Evolutionary conservation across 1,140 invertebrate species (phyloP).

Genomic region (Drepana arcuata): DNA sequence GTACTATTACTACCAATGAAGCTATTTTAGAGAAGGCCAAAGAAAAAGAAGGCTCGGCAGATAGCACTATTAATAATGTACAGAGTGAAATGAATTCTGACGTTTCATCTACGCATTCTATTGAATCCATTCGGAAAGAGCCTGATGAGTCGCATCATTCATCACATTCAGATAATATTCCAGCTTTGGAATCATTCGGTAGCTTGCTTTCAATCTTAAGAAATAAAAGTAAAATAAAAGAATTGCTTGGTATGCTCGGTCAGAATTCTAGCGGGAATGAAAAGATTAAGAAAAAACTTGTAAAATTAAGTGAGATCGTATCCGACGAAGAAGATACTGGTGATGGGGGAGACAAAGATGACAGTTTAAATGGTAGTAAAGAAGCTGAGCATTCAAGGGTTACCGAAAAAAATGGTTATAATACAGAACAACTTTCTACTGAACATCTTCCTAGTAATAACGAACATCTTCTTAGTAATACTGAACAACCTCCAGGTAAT

Average conservation of each 20-base stretch:
- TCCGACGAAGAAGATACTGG: constrained; percentile 39
- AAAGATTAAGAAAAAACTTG: constrained; percentile 56
- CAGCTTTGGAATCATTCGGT: constrained; percentile 29
- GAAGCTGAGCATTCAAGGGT: background rate
- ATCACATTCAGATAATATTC: constrained; percentile 11
- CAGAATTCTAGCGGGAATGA: constrained; percentile 42
- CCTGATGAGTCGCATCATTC: constrained; percentile 8
- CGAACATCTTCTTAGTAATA: too few species aligned
- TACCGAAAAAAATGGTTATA: background rate
- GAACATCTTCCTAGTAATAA: background rate
- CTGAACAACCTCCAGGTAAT: too few species aligned
- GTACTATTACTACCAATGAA: constrained; percentile 30
- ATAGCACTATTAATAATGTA: constrained; percentile 41
- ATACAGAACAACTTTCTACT: background rate
- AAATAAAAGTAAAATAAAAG: constrained; percentile 56
- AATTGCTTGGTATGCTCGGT: constrained; percentile 38
- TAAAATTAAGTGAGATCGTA: constrained; percentile 53
- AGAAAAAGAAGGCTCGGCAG: constrained; percentile 19
- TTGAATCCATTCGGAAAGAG: constrained; percentile 17
- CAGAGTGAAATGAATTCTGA: constrained; percentile 30
- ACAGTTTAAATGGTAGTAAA: background rate
- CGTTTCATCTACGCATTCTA: constrained; percentile 33
- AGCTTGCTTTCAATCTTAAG: constrained; percentile 52
- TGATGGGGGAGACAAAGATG: background rate
- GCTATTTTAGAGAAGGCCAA: constrained; percentile 7